Percentiles rank a stretch among this genome's conserved stretches.
Evolutionary conservation across 2,888 invertebrate genomes (phyloP).

Genomic region (Sarcophaga rosellei): DNA sequence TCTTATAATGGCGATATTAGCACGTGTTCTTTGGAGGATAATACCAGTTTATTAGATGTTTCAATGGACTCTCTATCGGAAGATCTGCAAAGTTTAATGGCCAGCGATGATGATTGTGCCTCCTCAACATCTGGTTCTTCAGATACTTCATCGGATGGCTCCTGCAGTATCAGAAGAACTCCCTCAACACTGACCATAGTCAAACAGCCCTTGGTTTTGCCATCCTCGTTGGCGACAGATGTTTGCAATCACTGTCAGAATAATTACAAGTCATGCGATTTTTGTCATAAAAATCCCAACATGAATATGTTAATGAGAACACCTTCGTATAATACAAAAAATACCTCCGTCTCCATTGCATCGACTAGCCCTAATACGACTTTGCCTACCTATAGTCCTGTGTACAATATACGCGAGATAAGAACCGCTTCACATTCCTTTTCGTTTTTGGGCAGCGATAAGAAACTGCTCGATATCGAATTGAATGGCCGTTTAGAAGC

Average conservation of each 20-base stretch:
- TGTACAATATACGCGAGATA: conserved; percentile 81
- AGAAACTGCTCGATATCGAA: conserved; percentile 80
- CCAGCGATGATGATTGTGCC: conserved; percentile 73
- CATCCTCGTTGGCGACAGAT: conserved; percentile 7
- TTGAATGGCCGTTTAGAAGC: conserved; percentile 76
- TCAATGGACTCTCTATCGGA: conserved; percentile 78
- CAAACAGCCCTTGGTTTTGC: conserved; percentile 29
- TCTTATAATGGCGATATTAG: conserved; percentile 70
- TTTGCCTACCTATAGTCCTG: conserved; percentile 78
- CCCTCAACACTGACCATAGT: conserved; percentile 66
- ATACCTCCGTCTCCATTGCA: background rate
- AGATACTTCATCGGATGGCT: conserved; percentile 75
- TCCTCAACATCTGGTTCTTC: conserved; percentile 76
- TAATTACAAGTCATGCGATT: conserved; percentile 77
- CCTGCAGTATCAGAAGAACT: conserved; percentile 65
- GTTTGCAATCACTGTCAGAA: conserved; percentile 76
- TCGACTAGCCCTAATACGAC: conserved; percentile 25
- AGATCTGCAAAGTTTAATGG: conserved; percentile 73
- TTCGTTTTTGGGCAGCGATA: conserved; percentile 81
- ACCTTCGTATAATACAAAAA: conserved; percentile 9
- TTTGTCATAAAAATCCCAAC: conserved; percentile 76
- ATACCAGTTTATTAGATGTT: conserved; percentile 75
- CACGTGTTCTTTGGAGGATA: conserved; percentile 72
- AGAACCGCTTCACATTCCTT: conserved; percentile 80
- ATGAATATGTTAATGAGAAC: conserved; percentile 68